Evolutionary conservation across 2,113 vertebrate genomes (phyloP).

Genomic region (Barbus barbus): DNA sequence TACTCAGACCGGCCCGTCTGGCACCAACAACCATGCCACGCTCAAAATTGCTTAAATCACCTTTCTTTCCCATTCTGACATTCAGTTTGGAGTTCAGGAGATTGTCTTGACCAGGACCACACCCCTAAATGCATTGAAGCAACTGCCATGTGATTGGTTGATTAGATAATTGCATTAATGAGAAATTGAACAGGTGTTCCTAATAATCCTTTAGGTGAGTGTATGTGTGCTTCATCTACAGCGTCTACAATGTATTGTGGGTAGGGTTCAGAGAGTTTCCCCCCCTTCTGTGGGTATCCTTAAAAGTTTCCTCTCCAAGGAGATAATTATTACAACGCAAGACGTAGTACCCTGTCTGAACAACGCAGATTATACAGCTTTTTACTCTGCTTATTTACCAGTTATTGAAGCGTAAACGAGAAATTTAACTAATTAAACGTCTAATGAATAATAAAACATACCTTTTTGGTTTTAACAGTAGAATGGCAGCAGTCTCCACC

Average conservation of each 20-base stretch:
- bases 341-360: background rate
- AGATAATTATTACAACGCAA: constrained; percentile 30
- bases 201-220: too few relatives aligned
- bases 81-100: too few relatives aligned
- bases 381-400: background rate
- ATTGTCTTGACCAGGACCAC: too few relatives aligned
- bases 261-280: constrained; percentile 22
- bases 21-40: too few relatives aligned
- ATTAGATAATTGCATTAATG: too few relatives aligned
- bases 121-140: too few relatives aligned
- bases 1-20: too few relatives aligned
- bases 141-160: too few relatives aligned
- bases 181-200: too few relatives aligned
- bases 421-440: background rate
- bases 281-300: constrained; percentile 14
- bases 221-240: background rate
- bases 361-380: background rate
- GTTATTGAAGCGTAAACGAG: background rate
- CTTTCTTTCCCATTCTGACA: too few relatives aligned
- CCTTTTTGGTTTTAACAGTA: constrained; percentile 97
- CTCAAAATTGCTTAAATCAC: too few relatives aligned
- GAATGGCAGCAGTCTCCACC: constrained; percentile 97
- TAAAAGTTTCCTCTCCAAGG: constrained; percentile 10
- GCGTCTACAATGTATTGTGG: constrained; percentile 14
- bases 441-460: constrained; percentile 55